Evolutionary conservation across 2,113 vertebrate species (phyloP), one percentile per base, ranked within the genome.

Genomic region (Eublepharis macularius): DNA sequence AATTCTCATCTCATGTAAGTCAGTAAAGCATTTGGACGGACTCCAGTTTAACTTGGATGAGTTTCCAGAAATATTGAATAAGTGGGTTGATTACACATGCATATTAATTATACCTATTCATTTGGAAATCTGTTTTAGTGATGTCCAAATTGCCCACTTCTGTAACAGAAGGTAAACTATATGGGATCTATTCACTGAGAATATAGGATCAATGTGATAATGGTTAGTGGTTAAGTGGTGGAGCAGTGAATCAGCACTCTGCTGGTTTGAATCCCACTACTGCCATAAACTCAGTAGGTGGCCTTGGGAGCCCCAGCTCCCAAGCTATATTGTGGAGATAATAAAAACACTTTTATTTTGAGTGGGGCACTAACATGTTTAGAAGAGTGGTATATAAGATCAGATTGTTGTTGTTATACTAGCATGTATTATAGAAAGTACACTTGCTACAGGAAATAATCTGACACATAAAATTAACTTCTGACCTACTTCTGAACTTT

Each of bases 1-100:
- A 76, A 45, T 51, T 32, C 6, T 68, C 39, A 13, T 34, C 39
- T 81, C 29, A 13, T 76, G 16, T 43, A 81, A 51, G n/a, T 24
- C 43, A 43, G 82, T 36, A 73, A 36, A 11, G 51, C 8, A 78
- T n/a, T 49, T 0, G 14, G 47, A 80, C 41, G 19, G 60, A 21
- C 60, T 75, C 63, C 68, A 51, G 2, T 72, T 88, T 73, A 70
- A 43, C 79, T 82, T 49, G 43, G 85, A 82, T 66, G 17, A 83
- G 72, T 24, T 80, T 69, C 83, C 41, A 70, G 77, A 72, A 19
- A 17, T 41, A 34, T 12, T 41, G 34, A 78, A 81, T 63, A 68
- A 54, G 21, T 0, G 0, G 1, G 3, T 0, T 80, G 54, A 34
- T 36, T 84, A 83, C 21, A 21, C 43, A 39, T 85, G 29, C 16